Evolutionary conservation across 2,888 invertebrate species (phyloP).

Genomic region (Parnassius smintheus): DNA sequence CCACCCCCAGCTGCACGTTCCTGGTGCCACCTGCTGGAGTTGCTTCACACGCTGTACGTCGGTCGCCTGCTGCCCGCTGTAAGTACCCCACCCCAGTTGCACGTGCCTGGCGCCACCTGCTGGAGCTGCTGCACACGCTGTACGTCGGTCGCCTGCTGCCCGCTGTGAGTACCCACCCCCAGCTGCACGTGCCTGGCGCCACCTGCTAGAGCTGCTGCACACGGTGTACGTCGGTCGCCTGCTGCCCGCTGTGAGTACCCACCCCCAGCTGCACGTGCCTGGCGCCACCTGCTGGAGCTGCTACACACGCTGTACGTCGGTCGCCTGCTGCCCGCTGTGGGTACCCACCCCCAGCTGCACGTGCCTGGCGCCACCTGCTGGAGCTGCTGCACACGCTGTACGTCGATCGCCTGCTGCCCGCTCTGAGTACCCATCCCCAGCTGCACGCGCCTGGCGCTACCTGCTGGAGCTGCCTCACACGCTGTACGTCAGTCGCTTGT

Average conservation of each 20-base stretch:
- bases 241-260: background rate
- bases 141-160: background rate
- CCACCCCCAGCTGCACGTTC: conserved; percentile 90
- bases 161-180: background rate
- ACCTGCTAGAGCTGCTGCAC: background rate
- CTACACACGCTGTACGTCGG: background rate
- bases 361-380: too few species aligned
- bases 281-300: background rate
- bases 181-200: background rate
- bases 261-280: background rate
- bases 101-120: conserved; percentile 61
- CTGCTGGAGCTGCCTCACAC: too few species aligned
- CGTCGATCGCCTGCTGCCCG: too few species aligned
- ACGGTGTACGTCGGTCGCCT: background rate
- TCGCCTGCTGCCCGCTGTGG: background rate
- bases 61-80: conserved; percentile 94
- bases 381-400: too few species aligned
- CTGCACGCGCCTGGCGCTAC: too few species aligned
- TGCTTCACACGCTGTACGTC: conserved; percentile 48
- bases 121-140: background rate
- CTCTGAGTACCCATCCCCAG: too few species aligned
- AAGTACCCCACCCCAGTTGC: conserved; percentile 90
- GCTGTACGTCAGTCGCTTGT: too few species aligned
- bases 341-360: too few species aligned
- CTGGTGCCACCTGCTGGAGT: conserved; percentile 81